A percentile compares a stretch with the other conserved stretches of the same genome.
Evolutionary conservation across 2,888 invertebrate species (phyloP).

Genomic region (Pelosia muscerda): DNA sequence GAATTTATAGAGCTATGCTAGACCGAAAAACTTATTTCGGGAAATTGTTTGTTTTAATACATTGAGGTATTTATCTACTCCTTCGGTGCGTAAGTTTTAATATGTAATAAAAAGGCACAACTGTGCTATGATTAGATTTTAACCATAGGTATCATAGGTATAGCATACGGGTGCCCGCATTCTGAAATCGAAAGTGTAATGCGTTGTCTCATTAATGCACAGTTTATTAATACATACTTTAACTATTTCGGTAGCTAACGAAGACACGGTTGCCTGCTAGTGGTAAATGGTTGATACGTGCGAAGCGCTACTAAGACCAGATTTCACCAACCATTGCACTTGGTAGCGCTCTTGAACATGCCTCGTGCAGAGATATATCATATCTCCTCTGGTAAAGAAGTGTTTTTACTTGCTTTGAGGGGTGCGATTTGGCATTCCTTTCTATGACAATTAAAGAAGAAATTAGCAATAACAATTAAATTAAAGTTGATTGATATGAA

Average conservation of each 20-base stretch:
- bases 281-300: not conserved
- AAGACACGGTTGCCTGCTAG: not conserved
- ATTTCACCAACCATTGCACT: not conserved
- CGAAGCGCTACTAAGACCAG: not conserved
- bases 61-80: not conserved
- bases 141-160: not conserved
- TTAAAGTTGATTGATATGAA: not conserved
- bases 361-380: too few relatives aligned
- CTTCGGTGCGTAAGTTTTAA: not conserved
- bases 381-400: too few relatives aligned
- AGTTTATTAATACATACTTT: not conserved
- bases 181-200: slow-evolving; percentile 44
- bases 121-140: not conserved
- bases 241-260: not conserved
- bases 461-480: too few relatives aligned
- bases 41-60: too few relatives aligned
- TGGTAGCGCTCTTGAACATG: too few relatives aligned
- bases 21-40: not conserved
- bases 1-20: too few relatives aligned
- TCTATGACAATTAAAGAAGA: too few relatives aligned
- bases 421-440: too few relatives aligned
- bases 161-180: slow-evolving; percentile 26
- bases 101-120: not conserved
- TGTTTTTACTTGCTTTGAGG: too few relatives aligned
- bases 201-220: slow-evolving; percentile 7